Evolutionary conservation across 2,797 vertebrate genomes (phyloP).

Genomic region (Staurois parvus): DNA sequence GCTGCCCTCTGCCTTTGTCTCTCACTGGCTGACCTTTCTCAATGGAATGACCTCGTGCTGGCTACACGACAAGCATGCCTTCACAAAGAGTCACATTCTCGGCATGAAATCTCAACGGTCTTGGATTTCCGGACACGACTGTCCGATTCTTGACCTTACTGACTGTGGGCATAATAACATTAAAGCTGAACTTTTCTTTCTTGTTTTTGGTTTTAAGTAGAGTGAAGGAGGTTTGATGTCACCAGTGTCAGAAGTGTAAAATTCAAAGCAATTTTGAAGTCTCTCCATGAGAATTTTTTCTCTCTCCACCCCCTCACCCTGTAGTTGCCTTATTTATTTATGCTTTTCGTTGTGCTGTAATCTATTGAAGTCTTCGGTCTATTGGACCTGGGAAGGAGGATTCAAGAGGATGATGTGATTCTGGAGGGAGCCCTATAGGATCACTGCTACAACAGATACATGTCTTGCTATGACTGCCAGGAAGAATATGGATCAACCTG

Average conservation of each 20-base stretch:
- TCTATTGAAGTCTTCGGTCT: too few species aligned
- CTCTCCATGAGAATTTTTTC: too few species aligned
- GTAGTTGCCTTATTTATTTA: too few species aligned
- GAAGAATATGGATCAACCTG: too few species aligned
- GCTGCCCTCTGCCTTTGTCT: background rate
- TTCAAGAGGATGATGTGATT: too few species aligned
- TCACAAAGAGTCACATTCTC: background rate
- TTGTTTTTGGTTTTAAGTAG: background rate
- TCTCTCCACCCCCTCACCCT: too few species aligned
- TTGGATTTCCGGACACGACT: background rate
- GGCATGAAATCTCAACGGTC: background rate
- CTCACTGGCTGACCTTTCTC: background rate
- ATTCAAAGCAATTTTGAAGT: background rate
- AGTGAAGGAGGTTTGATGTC: background rate
- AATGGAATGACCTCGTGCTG: background rate
- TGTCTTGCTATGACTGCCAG: too few species aligned
- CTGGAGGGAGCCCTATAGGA: too few species aligned
- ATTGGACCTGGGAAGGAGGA: too few species aligned
- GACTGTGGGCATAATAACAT: background rate
- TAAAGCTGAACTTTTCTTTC: background rate
- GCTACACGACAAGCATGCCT: background rate
- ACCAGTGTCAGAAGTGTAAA: background rate
- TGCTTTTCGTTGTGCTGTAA: too few species aligned
- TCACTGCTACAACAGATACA: too few species aligned
- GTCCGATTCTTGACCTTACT: background rate